Conservation (phyloP, 2,888 invertebrate species). For the Siphlonurus alternatus region DNA sequence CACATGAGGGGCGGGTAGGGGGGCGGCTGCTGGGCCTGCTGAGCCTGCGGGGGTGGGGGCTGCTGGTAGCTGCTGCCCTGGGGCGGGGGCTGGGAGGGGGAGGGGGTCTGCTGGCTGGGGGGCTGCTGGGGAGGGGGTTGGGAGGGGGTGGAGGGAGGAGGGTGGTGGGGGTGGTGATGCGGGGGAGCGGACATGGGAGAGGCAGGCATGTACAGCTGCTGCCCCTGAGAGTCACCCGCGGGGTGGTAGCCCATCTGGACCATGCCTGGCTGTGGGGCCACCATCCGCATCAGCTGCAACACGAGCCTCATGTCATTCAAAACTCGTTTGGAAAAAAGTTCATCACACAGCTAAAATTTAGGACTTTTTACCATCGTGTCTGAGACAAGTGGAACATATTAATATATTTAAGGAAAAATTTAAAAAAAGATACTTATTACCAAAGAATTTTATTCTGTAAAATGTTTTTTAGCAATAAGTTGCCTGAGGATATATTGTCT, state of each 20-base stretch:
- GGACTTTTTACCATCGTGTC: background rate
- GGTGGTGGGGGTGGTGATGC: slow-evolving; percentile 24
- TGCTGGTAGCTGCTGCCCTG: slow-evolving; percentile 18
- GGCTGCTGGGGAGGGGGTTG: slow-evolving; percentile 2
- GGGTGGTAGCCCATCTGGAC: slow-evolving; percentile 33
- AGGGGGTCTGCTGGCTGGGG: slow-evolving; percentile 5
- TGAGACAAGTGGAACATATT: no score
- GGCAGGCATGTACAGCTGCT: slow-evolving; percentile 23
- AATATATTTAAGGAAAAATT: no score
- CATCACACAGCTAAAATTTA: background rate
- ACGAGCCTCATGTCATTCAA: slow-evolving; percentile 9
- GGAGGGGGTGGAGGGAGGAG: slow-evolving; percentile 14
- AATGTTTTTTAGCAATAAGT: no score
- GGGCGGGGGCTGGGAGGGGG: slow-evolving; percentile 20
- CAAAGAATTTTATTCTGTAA: no score
- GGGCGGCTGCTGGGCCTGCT: slow-evolving; percentile 1
- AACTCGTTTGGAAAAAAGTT: background rate
- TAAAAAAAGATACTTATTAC: no score
- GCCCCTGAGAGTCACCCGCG: slow-evolving; percentile 13
- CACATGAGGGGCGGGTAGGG: slow-evolving; percentile 5
- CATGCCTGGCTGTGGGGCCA: slow-evolving; percentile 21
- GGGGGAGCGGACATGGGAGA: slow-evolving; percentile 32
- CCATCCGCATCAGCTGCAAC: slow-evolving; percentile 42
- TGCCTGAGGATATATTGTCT: no score
- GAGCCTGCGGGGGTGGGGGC: slow-evolving; percentile 10